These are phyloP conservation scores for Drosophila truncata DNA, from an alignment of 1,140 invertebrate genomes.

Conservation along the genomic window DNA sequence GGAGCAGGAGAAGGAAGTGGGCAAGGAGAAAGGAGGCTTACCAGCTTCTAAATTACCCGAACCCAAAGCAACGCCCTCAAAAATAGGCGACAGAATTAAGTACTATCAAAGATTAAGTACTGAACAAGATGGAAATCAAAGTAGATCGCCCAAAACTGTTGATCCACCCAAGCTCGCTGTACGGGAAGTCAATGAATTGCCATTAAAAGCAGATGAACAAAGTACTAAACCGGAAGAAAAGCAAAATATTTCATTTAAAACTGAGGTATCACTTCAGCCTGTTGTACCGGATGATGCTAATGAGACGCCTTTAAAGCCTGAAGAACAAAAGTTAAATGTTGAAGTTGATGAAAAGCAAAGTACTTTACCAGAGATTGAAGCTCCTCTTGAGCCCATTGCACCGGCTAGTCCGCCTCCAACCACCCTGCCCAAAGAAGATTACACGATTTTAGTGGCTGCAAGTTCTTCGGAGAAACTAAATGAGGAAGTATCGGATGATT, in stretches of 20 bases:
- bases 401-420: background rate
- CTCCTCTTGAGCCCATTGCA: background rate
- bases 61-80: conserved; percentile 2
- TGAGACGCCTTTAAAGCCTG: background rate
- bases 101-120: conserved; percentile 10
- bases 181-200: background rate
- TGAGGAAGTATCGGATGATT: conserved; percentile 7
- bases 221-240: background rate
- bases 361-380: background rate
- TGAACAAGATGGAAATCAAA: conserved; percentile 19
- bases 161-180: background rate
- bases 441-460: background rate
- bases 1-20: background rate
- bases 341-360: background rate
- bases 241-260: conserved; percentile 2
- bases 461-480: background rate
- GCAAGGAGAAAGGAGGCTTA: background rate
- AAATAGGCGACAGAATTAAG: conserved; percentile 11
- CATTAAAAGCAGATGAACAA: conserved; percentile 10
- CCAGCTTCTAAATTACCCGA: conserved; percentile 2
- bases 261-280: background rate
- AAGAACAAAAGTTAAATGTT: background rate
- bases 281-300: background rate
- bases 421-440: conserved; percentile 6
- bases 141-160: background rate